Evolutionary conservation across 1,140 invertebrate genomes (phyloP).

Genomic region (Pollicipes pollicipes): DNA sequence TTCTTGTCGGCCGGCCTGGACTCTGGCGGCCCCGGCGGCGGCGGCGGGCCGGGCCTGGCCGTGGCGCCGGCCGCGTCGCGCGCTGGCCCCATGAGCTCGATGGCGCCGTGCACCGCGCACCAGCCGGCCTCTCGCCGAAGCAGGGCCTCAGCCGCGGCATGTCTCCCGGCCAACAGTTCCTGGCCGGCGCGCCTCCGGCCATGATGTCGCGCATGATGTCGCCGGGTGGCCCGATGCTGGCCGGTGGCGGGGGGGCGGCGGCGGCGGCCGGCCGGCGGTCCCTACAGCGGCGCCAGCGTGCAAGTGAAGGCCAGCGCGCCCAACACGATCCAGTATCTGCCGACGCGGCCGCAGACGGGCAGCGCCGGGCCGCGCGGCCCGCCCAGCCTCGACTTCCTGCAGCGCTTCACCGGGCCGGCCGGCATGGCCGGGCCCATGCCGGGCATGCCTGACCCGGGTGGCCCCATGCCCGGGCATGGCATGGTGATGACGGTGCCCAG

Average conservation of each 20-base stretch:
- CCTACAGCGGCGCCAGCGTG: constrained; percentile 46
- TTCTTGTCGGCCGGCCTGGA: constrained; percentile 11
- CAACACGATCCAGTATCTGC: constrained; percentile 94
- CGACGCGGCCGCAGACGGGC: constrained; percentile 59
- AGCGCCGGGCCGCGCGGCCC: constrained; percentile 48
- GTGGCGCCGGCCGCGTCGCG: constrained; percentile 23
- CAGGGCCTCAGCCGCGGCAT: neutral
- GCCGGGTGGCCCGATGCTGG: constrained; percentile 21
- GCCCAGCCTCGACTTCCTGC: constrained; percentile 79
- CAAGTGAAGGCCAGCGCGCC: constrained; percentile 90
- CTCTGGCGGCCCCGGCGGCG: constrained; percentile 20
- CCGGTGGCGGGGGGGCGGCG: constrained; percentile 18
- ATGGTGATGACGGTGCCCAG: constrained; percentile 18
- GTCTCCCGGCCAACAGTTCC: neutral
- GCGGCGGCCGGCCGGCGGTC: constrained; percentile 17
- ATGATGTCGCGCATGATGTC: constrained; percentile 30
- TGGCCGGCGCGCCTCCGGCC: constrained; percentile 17
- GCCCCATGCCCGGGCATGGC: constrained; percentile 8
- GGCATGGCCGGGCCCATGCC: constrained; percentile 28
- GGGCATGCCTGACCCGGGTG: constrained; percentile 10
- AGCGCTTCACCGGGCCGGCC: constrained; percentile 49
- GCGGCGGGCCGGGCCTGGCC: constrained; percentile 16
- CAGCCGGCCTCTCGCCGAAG: constrained; percentile 1
- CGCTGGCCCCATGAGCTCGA: neutral
- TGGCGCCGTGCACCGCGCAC: constrained; percentile 1